Evolutionary conservation across 92 coral and sea anemone species (phyloP).

Genomic region (Porites evermanni): DNA sequence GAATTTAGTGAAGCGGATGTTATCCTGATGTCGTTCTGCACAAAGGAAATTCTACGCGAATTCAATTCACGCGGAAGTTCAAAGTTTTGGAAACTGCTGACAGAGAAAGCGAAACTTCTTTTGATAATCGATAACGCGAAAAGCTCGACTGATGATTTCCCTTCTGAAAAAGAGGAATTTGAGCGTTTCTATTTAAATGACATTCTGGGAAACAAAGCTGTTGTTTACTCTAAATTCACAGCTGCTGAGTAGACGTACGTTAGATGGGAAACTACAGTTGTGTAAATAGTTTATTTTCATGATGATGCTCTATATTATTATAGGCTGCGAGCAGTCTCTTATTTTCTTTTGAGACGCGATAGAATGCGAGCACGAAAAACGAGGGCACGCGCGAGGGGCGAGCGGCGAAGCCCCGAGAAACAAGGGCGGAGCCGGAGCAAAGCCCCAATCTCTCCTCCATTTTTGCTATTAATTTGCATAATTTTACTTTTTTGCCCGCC

Average conservation of each 20-base stretch:
- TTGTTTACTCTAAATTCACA: constrained; percentile 22
- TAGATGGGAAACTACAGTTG: neutral
- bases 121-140: constrained; percentile 60
- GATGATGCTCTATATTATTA: too few species aligned
- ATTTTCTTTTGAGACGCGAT: too few species aligned
- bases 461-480: too few species aligned
- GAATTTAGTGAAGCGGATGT: constrained; percentile 62
- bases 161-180: constrained; percentile 29
- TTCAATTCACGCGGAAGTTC: neutral
- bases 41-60: constrained; percentile 25
- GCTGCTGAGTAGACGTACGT: neutral
- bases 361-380: too few species aligned
- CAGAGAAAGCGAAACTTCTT: constrained; percentile 63
- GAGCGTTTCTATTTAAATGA: constrained; percentile 22
- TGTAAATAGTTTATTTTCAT: neutral
- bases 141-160: neutral
- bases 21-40: constrained; percentile 56
- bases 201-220: constrained; percentile 17
- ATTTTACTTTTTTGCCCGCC: too few species aligned
- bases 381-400: too few species aligned
- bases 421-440: too few species aligned
- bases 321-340: too few species aligned
- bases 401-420: too few species aligned
- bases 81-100: constrained; percentile 56
- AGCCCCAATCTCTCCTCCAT: too few species aligned